Percentiles rank a stretch among this genome's conserved stretches.
Evolutionary conservation across 2,797 vertebrate species (phyloP).

Genomic region (Hyperoplus lanceolatus): DNA sequence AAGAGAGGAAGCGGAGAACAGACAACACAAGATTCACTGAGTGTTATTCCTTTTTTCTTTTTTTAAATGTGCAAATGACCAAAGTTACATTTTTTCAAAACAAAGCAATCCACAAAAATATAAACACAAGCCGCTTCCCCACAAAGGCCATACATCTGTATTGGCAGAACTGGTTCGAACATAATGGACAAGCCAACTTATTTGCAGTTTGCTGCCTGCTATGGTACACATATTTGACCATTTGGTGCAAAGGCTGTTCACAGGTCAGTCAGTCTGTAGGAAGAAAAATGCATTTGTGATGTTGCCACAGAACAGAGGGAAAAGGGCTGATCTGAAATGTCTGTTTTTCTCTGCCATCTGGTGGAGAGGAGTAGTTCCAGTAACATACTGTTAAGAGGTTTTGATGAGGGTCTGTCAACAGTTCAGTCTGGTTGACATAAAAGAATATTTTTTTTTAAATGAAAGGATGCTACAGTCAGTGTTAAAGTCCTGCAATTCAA

Average conservation of each 20-base stretch:
- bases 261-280: conserved; percentile 29
- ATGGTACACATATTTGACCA: conserved; percentile 31
- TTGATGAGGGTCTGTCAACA: background rate
- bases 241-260: conserved; percentile 39
- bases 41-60: conserved; percentile 36
- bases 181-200: conserved; percentile 1
- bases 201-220: conserved; percentile 45
- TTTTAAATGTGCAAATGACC: conserved; percentile 63
- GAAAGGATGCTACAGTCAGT: conserved; percentile 13
- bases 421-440: conserved; percentile 20
- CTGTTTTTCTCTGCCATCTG: conserved; percentile 34
- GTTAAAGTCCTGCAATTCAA: background rate
- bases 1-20: background rate
- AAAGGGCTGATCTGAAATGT: background rate
- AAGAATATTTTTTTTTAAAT: conserved; percentile 13
- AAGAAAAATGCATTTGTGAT: conserved; percentile 13
- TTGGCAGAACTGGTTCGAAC: conserved; percentile 15
- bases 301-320: conserved; percentile 8
- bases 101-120: conserved; percentile 59
- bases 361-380: conserved; percentile 21
- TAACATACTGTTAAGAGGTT: background rate
- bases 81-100: conserved; percentile 63
- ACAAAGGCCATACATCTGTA: conserved; percentile 6
- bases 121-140: conserved; percentile 36
- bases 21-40: conserved; percentile 13